Percentiles rank a stretch among this genome's conserved stretches.
These are phyloP conservation scores for Herminia tarsipennalis DNA, from an alignment of 2,888 invertebrate genomes.

Conservation along the genomic window DNA sequence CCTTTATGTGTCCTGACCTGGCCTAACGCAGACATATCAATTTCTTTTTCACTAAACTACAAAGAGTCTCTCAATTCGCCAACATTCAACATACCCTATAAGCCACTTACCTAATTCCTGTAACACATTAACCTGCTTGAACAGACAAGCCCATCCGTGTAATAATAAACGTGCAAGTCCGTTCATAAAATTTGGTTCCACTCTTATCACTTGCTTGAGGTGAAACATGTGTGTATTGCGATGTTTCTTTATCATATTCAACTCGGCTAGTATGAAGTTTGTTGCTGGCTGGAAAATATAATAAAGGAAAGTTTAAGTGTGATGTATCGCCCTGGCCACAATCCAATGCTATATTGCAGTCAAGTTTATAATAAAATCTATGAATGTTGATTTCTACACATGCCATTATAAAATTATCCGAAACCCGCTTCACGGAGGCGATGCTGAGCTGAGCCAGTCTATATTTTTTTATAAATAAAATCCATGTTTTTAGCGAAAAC, in stretches of 20 bases:
- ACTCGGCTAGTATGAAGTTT: conserved; percentile 88
- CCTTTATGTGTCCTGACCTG: no score
- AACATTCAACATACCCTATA: background rate
- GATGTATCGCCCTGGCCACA: no score
- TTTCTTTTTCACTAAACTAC: no score
- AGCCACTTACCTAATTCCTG: conserved; percentile 54
- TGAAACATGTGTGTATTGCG: conserved; percentile 87
- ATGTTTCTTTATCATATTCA: conserved; percentile 88
- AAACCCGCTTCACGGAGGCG: no score
- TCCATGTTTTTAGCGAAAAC: background rate
- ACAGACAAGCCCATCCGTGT: conserved; percentile 81
- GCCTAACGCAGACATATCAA: no score
- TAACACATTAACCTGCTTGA: conserved; percentile 54
- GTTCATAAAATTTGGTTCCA: conserved; percentile 82
- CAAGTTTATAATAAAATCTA: background rate
- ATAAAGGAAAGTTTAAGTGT: no score
- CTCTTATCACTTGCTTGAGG: conserved; percentile 85
- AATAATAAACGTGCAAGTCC: conserved; percentile 81
- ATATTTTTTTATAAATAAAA: background rate
- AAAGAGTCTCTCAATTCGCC: background rate
- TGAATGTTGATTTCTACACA: background rate
- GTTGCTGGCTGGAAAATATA: conserved; percentile 86
- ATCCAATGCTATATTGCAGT: no score
- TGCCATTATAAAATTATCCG: background rate
- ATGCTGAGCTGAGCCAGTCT: no score